A percentile compares a stretch with the other conserved stretches of the same genome.
These are phyloP conservation scores for Girardia tigrina DNA, from an alignment of 2,888 invertebrate genomes.

Conservation along the genomic window DNA sequence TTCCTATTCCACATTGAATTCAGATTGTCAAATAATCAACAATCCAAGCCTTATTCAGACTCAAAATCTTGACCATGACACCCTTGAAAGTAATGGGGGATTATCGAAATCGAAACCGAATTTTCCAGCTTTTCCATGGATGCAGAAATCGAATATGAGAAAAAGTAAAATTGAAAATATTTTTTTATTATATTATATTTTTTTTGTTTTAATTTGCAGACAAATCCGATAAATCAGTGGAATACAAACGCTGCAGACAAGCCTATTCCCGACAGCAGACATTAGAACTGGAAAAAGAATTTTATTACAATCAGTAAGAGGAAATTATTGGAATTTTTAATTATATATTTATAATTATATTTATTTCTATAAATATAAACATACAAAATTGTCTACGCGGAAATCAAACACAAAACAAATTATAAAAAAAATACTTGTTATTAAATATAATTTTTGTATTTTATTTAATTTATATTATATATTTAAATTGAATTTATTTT, in stretches of 20 bases:
- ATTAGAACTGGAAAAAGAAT: slow-evolving; percentile 12
- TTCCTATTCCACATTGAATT: slow-evolving; percentile 4
- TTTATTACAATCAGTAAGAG: not conserved
- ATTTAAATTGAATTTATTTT: too few species aligned
- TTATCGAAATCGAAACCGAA: not conserved
- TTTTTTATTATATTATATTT: not conserved
- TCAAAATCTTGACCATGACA: not conserved
- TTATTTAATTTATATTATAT: too few species aligned
- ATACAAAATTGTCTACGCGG: too few species aligned
- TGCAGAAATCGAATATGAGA: not conserved
- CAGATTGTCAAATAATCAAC: not conserved
- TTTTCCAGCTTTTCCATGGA: not conserved
- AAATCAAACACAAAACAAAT: too few species aligned
- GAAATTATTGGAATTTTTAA: too few species aligned
- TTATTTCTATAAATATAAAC: too few species aligned
- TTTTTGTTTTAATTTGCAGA: not conserved
- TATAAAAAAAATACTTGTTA: too few species aligned
- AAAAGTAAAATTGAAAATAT: not conserved
- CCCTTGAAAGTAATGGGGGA: not conserved
- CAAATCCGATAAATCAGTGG: not conserved
- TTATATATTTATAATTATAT: too few species aligned
- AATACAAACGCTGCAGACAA: not conserved
- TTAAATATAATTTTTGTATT: too few species aligned
- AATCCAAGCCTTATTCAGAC: not conserved
- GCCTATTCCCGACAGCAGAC: slow-evolving; percentile 2